Percentiles rank a stretch among this genome's conserved stretches.
phyloP scores from a whole-genome alignment of 2,113 vertebrate species.

The Ammospiza caudacuta region DNA sequence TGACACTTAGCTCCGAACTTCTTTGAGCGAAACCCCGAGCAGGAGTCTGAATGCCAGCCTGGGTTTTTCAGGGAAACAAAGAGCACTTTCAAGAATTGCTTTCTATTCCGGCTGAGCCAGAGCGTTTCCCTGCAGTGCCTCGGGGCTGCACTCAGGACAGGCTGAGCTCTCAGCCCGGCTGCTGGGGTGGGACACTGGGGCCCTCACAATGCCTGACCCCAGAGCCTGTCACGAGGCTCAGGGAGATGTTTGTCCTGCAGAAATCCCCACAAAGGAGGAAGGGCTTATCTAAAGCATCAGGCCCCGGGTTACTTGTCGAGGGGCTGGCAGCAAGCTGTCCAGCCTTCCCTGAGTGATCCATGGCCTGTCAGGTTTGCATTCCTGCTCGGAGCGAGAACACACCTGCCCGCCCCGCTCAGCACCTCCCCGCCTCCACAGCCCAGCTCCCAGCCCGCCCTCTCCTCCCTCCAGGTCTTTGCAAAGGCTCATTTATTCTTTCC shows the following conservation, averaged over 20 bases:
- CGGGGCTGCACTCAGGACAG: slow-evolving; percentile 13
- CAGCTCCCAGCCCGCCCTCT: not conserved
- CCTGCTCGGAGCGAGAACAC: slow-evolving; percentile 14
- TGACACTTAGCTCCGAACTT: slow-evolving; percentile 33
- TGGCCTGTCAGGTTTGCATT: slow-evolving; percentile 47
- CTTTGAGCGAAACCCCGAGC: slow-evolving; percentile 24
- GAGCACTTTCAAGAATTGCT: slow-evolving; percentile 56
- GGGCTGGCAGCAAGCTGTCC: slow-evolving; percentile 13
- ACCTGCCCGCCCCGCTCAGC: not conserved
- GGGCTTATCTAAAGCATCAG: slow-evolving; percentile 29
- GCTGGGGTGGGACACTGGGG: not conserved
- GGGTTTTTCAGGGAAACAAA: slow-evolving; percentile 53
- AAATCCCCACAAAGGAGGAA: slow-evolving; percentile 5
- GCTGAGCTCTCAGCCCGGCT: slow-evolving; percentile 5
- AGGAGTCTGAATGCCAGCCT: slow-evolving; percentile 46
- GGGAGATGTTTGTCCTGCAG: slow-evolving; percentile 18
- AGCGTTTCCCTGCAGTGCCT: slow-evolving; percentile 30
- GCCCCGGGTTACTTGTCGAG: slow-evolving; percentile 18
- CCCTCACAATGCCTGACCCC: not conserved
- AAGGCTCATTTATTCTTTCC: slow-evolving; percentile 54
- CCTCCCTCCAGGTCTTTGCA: slow-evolving; percentile 14
- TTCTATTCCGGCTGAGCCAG: slow-evolving; percentile 37
- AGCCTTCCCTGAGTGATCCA: slow-evolving; percentile 27
- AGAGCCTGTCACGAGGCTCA: not conserved
- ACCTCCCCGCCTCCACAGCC: not conserved